Percentiles rank a stretch among this genome's conserved stretches.
Evolutionary conservation across 2,888 invertebrate species (phyloP).

Genomic region (Cephus pulcher): DNA sequence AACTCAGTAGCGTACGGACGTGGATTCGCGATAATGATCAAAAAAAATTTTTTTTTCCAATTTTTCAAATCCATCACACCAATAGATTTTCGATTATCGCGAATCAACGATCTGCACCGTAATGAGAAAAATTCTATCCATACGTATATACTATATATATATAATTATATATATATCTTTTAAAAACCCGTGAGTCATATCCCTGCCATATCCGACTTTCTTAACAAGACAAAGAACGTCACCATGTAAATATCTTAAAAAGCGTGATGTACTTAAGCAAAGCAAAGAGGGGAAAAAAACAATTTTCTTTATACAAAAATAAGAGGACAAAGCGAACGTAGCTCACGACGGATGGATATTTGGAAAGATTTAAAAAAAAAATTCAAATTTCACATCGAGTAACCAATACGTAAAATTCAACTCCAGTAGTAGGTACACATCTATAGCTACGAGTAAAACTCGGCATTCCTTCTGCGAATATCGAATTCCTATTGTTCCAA

Average conservation of each 20-base stretch:
- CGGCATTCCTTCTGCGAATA: background rate
- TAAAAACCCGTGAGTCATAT: conserved; percentile 44
- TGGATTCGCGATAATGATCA: background rate
- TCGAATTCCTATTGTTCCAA: background rate
- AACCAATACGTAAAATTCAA: background rate
- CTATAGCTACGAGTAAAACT: background rate
- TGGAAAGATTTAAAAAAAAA: background rate
- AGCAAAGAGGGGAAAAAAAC: background rate
- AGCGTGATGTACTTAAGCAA: conserved; percentile 6
- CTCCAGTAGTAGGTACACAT: background rate
- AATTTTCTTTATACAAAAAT: background rate
- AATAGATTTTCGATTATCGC: background rate
- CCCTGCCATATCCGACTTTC: conserved; percentile 48
- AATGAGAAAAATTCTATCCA: background rate
- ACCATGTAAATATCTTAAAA: background rate
- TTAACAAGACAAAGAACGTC: conserved; percentile 1
- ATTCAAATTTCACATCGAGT: background rate
- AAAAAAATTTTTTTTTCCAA: background rate
- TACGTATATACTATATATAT: conserved; percentile 5
- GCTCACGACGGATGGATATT: background rate
- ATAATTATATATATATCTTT: conserved; percentile 8
- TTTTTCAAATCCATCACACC: background rate
- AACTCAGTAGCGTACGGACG: background rate
- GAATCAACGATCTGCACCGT: background rate
- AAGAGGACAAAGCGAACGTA: background rate